These are phyloP conservation scores for Spondyliosoma cantharus DNA, from an alignment of 2,797 vertebrate genomes.

Conservation along the genomic window DNA sequence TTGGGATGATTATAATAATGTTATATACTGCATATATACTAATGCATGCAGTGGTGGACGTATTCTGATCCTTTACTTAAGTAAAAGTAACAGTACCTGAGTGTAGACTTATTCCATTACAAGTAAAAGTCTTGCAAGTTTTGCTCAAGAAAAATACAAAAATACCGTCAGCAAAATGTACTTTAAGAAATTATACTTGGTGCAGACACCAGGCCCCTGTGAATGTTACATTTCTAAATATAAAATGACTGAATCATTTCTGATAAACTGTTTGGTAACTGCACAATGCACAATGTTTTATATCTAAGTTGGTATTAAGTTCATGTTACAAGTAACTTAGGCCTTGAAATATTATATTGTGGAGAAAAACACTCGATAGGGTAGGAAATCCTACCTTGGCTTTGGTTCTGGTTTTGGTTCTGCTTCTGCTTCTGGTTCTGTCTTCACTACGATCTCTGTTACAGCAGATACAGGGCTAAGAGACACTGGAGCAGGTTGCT, in stretches of 20 bases:
- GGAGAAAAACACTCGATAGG: too few species aligned
- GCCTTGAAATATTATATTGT: neutral
- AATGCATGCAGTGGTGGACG: conserved; percentile 3
- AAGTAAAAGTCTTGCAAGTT: neutral
- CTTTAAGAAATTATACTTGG: neutral
- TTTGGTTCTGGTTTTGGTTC: conserved; percentile 28
- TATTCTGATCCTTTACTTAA: conserved; percentile 18
- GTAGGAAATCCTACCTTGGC: conserved; percentile 63
- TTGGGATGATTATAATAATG: too few species aligned
- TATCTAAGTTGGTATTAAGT: neutral
- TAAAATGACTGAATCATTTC: neutral
- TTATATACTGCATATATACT: conserved; percentile 7
- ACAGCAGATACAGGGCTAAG: conserved; percentile 2
- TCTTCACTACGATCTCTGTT: conserved; percentile 15
- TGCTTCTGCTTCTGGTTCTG: conserved; percentile 22
- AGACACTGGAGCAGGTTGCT: neutral
- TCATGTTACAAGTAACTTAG: neutral
- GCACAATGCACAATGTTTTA: neutral
- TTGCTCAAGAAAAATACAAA: neutral
- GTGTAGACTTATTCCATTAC: neutral
- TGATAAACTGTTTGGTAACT: neutral
- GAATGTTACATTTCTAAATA: neutral
- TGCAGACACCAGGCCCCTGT: neutral
- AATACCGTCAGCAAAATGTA: neutral
- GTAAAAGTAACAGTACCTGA: neutral